Evolutionary conservation across 2,888 invertebrate species (phyloP), one percentile per base, ranked within the genome.

Genomic region (Trachelus iudaicus): DNA sequence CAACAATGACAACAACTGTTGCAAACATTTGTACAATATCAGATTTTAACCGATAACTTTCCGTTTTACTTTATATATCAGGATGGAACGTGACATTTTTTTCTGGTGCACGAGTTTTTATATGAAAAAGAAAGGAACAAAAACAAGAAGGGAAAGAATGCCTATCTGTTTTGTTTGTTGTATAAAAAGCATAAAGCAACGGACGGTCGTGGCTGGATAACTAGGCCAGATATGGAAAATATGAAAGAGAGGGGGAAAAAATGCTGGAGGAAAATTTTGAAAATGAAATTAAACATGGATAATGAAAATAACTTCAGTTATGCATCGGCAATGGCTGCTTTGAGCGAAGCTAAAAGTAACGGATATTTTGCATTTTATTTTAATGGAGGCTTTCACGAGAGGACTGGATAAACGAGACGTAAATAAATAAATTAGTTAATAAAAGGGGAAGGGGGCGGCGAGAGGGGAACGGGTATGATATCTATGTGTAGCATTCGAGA

Each of bases 1-100:
- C 56, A 56, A 56, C 6, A 23, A 23, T 23, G 56, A 83, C 34
- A 71, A 73, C 15, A 31, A 86, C 73, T 34, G 12, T 85, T 87
- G 83, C 87, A 86, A 87, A 86, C 86, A 87, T 86, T 56, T 89
- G 89, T 89, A 89, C 83, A 88, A 89, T 89, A 88, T 80, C 83
- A 86, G 81, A 80, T 85, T 85, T 85, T 83, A 88, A 56, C 86
- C 82, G 86, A 85, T 87, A 87, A 82, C 56, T 84, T 83, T 80
- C 83, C 85, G 85, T 87, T 86, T 87, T 86, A 85, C 82, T 86
- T 84, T 83, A 85, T 82, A 86, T 82, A 83, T 76, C 82, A 85
- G 77, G 73, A 79, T 77, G 80, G 80, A 82, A 56, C 9, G 83
- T 84, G 83, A 84, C 81, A 77, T 81, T 86, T 84, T 85, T 84